Conservation (phyloP, 1,140 invertebrate species). For the Subanguina moxae region DNA sequence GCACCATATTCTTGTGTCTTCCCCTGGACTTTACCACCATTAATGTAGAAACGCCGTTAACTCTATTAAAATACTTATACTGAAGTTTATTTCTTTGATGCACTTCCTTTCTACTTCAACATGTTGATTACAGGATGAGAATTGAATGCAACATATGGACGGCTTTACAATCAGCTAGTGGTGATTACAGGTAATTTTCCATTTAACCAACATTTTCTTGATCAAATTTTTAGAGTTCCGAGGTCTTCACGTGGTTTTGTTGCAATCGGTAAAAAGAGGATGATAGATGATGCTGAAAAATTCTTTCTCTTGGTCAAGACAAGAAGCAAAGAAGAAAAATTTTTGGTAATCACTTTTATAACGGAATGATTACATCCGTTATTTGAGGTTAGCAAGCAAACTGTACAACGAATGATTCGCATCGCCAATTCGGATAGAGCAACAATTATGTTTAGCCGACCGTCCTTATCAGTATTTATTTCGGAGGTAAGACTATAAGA, state of each 20-base stretch:
- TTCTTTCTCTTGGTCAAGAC: slow-evolving; percentile 2
- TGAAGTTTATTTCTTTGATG: neutral
- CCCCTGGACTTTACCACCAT: neutral
- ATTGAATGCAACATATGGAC: slow-evolving; percentile 2
- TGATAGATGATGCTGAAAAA: neutral
- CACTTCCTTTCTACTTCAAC: neutral
- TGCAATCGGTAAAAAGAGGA: neutral
- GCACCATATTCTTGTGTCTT: neutral
- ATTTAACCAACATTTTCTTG: neutral
- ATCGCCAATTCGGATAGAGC: neutral
- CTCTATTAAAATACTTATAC: too few relatives aligned
- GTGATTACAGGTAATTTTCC: slow-evolving; percentile 2
- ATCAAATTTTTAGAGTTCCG: neutral
- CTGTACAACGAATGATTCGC: too few relatives aligned
- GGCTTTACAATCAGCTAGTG: neutral
- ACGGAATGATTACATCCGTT: too few relatives aligned
- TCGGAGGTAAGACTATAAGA: neutral
- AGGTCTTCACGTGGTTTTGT: slow-evolving; percentile 1
- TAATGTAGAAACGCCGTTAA: too few relatives aligned
- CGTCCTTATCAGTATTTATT: slow-evolving; percentile 9
- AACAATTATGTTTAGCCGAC: slow-evolving; percentile 11
- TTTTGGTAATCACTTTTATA: neutral
- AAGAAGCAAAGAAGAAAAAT: neutral
- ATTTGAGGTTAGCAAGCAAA: too few relatives aligned
- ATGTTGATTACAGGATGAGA: neutral